These are phyloP conservation scores for Drosophila neotestacea DNA, from an alignment of 2,888 invertebrate species.

Conservation along the genomic window DNA sequence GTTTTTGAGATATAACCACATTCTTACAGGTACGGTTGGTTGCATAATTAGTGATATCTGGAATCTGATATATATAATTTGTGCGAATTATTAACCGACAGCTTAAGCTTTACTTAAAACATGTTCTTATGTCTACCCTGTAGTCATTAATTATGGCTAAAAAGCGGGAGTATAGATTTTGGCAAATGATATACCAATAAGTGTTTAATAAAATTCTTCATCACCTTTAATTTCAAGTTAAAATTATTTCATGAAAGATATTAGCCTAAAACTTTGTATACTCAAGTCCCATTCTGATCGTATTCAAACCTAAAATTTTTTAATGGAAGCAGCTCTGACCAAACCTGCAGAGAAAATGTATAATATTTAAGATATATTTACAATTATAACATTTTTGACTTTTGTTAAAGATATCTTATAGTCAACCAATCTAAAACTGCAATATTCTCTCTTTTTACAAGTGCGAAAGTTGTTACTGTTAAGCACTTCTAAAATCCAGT, in stretches of 20 bases:
- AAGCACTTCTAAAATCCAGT: conserved; percentile 42
- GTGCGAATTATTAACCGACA: conserved; percentile 18
- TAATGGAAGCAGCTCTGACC: too few relatives aligned
- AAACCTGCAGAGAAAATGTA: too few relatives aligned
- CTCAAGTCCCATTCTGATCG: too few relatives aligned
- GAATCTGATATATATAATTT: conserved; percentile 16
- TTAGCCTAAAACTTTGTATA: too few relatives aligned
- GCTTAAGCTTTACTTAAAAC: conserved; percentile 27
- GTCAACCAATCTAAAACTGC: background rate
- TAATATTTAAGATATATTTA: too few relatives aligned
- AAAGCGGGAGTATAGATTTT: background rate
- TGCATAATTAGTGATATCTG: conserved; percentile 45
- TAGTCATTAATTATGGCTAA: background rate
- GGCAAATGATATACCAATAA: background rate
- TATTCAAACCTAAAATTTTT: too few relatives aligned
- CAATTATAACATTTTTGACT: too few relatives aligned
- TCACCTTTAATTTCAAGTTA: too few relatives aligned
- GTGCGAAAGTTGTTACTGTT: conserved; percentile 48
- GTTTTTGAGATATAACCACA: conserved; percentile 16
- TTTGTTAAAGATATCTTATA: background rate
- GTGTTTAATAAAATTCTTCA: too few relatives aligned
- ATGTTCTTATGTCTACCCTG: conserved; percentile 32
- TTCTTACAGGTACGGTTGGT: conserved; percentile 7
- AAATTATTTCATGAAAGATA: too few relatives aligned
- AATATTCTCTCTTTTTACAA: background rate